These are phyloP conservation scores for Candoia aspera DNA, from an alignment of 2,113 vertebrate species.

Conservation along the genomic window DNA sequence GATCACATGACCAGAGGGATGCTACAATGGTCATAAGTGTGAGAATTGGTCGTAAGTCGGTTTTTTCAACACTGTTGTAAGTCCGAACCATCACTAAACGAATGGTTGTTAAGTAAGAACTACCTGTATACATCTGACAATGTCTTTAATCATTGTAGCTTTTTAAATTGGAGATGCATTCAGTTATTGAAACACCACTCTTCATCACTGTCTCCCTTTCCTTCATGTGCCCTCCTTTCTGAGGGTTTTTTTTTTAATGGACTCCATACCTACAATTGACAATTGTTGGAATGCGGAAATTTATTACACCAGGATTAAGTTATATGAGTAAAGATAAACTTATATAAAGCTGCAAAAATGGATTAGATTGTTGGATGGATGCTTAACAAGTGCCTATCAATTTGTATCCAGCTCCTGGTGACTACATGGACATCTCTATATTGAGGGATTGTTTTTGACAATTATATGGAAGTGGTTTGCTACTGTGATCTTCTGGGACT, in stretches of 20 bases:
- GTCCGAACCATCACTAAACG: too few species aligned
- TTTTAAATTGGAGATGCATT: background rate
- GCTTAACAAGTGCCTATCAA: background rate
- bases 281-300: conserved; percentile 12
- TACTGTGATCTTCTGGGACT: background rate
- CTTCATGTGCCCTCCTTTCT: too few species aligned
- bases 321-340: conserved; percentile 32
- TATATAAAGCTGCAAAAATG: background rate
- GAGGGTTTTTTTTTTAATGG: too few species aligned
- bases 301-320: conserved; percentile 55
- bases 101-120: too few species aligned
- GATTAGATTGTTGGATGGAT: background rate
- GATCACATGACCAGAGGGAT: too few species aligned
- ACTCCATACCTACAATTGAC: too few species aligned
- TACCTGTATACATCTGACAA: too few species aligned
- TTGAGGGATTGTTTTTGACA: background rate
- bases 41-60: too few species aligned
- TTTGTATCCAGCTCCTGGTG: background rate
- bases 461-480: background rate
- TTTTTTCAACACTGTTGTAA: too few species aligned
- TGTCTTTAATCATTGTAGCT: background rate
- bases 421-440: background rate
- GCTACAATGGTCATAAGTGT: too few species aligned
- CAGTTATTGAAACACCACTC: background rate
- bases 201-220: background rate